Base-by-base conservation (phyloP, 1,140 invertebrate genomes). In the Hormaphis cornu region DNA sequence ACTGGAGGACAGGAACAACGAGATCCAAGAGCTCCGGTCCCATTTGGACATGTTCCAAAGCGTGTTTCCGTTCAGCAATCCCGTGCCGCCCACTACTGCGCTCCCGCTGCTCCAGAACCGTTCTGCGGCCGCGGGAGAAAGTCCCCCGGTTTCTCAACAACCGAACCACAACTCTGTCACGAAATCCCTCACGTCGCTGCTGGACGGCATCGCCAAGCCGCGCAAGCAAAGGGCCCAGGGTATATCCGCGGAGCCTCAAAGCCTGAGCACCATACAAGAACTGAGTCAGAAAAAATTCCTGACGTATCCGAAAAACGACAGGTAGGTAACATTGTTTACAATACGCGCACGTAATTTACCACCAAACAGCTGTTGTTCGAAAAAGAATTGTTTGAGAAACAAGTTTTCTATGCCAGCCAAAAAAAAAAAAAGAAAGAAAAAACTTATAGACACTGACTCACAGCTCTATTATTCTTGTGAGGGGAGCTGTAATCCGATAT, bases 11-110 rank as follows among this genome's bases (percentile, higher is more conserved):
- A 84, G 87, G 50, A 89, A 95, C 58, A 85, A 87, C 50, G 86
- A 91, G 76, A 94, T 95, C 71, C 80, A 86, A 70, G 86, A 93
- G 73, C 78, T 97, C 35, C 83, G 87, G 48, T 94, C 91, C 70
- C 91, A 95, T 76, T 80, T 96, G 74, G 93, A 96, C 77, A 95
- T 95, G 77, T 93, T 94, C 80, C 89, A 95, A 76, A 93, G 90
- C 75, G 90, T 96, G 14, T 84, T 95, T 73, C 88, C 88, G 3
- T 89, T 87, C 76, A 70, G 70, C 44, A 56, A 73, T 44, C 69
- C 71, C 2, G 69, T 69, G 2, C 70, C 71, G 5, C 73, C 73
- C 10, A 71, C 72, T 16, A 52, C 53, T 8, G 58, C 71, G 9
- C 72, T 73, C 10, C 66, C 72, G 59, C 24, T 71, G 50, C 69